Conservation (phyloP, 2,888 invertebrate species). For the Morpho achilles region DNA sequence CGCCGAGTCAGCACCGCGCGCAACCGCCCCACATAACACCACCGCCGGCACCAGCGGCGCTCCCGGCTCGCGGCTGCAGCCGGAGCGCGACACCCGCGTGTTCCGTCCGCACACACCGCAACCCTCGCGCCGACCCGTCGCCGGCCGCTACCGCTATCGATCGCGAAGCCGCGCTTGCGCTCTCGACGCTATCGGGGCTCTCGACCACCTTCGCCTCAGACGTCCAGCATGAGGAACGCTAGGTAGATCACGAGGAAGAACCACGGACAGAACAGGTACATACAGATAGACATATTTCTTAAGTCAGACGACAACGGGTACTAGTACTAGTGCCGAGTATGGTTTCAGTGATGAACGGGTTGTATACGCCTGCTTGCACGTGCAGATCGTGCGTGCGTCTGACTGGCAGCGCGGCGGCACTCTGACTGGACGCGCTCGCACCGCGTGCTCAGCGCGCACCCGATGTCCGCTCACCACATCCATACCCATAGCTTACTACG, state of each 20-base stretch:
- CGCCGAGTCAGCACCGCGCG: conserved; percentile 43
- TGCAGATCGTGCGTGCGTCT: conserved; percentile 74
- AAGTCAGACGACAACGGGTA: conserved; percentile 33
- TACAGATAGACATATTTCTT: conserved; percentile 76
- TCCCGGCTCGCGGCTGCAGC: conserved; percentile 65
- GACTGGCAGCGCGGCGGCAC: conserved; percentile 76
- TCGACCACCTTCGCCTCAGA: conserved; percentile 58
- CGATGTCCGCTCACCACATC: conserved; percentile 69
- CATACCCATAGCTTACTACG: conserved; percentile 50
- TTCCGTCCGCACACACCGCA: conserved; percentile 42
- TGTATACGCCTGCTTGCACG: conserved; percentile 44
- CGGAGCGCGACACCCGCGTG: conserved; percentile 57
- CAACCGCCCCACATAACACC: conserved; percentile 66
- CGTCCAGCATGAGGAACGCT: conserved; percentile 82
- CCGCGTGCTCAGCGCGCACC: conserved; percentile 67
- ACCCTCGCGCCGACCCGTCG: conserved; percentile 42
- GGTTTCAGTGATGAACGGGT: conserved; percentile 58
- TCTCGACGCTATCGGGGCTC: conserved; percentile 40
- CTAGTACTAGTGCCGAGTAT: conserved; percentile 39
- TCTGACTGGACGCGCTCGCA: conserved; percentile 77
- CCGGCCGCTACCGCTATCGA: conserved; percentile 32
- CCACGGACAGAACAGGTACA: conserved; percentile 84
- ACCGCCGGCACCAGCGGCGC: conserved; percentile 43
- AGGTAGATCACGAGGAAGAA: conserved; percentile 83
- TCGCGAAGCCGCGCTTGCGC: conserved; percentile 65